Conservation (phyloP, 2,797 vertebrate genomes). For the Malacoraja senta region DNA sequence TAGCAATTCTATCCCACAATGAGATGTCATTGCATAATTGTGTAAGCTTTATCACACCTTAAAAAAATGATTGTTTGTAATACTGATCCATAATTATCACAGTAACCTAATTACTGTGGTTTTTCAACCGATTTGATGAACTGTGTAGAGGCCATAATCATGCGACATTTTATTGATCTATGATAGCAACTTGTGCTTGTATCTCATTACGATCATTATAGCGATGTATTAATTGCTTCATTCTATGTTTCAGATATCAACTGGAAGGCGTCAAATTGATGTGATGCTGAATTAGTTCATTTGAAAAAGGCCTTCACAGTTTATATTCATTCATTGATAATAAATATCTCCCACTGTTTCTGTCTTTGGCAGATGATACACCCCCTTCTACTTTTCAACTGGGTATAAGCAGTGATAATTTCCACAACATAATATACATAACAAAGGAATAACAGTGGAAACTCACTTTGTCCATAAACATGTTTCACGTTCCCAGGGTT, state of each 20-base stretch:
- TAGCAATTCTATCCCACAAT: background rate
- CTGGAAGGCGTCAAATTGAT: background rate
- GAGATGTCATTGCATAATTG: background rate
- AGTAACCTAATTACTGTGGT: constrained; percentile 26
- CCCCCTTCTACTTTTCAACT: background rate
- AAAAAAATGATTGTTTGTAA: constrained; percentile 19
- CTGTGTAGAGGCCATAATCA: constrained; percentile 8
- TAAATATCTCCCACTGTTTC: background rate
- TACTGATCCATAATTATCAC: constrained; percentile 19
- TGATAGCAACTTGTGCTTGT: constrained; percentile 26
- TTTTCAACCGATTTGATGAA: constrained; percentile 11
- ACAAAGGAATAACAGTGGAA: background rate
- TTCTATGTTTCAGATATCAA: constrained; percentile 6
- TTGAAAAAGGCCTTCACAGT: constrained; percentile 5
- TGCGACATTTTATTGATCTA: constrained; percentile 25
- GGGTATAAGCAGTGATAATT: background rate
- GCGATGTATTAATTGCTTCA: constrained; percentile 1
- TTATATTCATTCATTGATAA: background rate
- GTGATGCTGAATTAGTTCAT: background rate
- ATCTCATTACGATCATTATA: background rate
- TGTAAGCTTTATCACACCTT: background rate
- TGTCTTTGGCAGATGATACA: background rate
- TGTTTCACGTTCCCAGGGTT: background rate
- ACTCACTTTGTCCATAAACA: background rate
- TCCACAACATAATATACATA: background rate